Percentiles rank a stretch among this genome's conserved stretches.
Evolutionary conservation across 2,797 vertebrate species (phyloP).

Genomic region (Rhabdomys pumilio): DNA sequence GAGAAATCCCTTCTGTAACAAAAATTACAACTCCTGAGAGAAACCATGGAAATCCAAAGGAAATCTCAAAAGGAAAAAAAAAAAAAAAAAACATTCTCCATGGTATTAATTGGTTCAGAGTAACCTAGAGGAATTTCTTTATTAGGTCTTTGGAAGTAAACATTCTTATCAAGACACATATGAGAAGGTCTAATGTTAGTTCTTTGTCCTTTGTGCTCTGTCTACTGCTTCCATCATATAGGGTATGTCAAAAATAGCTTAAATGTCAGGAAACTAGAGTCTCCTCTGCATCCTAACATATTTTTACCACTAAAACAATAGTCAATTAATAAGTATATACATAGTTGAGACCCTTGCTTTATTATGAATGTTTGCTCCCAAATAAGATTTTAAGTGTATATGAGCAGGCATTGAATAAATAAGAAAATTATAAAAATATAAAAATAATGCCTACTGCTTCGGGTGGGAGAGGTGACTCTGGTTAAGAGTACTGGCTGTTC

Average conservation of each 20-base stretch:
- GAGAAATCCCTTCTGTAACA: slow-evolving; percentile 56
- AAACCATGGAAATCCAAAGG: slow-evolving; percentile 55
- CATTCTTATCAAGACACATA: slow-evolving; percentile 39
- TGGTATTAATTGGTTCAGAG: slow-evolving; percentile 59
- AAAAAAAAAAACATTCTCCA: slow-evolving; percentile 31
- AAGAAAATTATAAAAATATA: background rate
- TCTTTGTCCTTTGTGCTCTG: background rate
- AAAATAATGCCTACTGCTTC: background rate
- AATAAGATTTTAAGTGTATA: slow-evolving; percentile 40
- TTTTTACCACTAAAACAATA: slow-evolving; percentile 19
- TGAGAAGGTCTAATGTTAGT: slow-evolving; percentile 57
- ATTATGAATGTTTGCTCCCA: background rate
- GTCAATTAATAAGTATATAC: slow-evolving; percentile 51
- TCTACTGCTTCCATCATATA: background rate
- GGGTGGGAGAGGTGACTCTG: background rate
- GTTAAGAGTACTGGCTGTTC: background rate
- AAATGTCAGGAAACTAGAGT: slow-evolving; percentile 26
- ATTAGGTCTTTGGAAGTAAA: slow-evolving; percentile 39
- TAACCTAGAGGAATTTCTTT: slow-evolving; percentile 21
- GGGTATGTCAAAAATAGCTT: slow-evolving; percentile 58
- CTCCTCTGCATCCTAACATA: background rate
- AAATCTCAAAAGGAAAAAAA: slow-evolving; percentile 35
- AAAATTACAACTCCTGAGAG: slow-evolving; percentile 71
- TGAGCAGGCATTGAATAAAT: slow-evolving; percentile 33
- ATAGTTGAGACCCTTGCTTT: slow-evolving; percentile 14